A percentile compares a stretch with the other conserved stretches of the same genome.
phyloP scores from a whole-genome alignment of 2,113 vertebrate genomes.

The Poeciliopsis turrubarensis region DNA sequence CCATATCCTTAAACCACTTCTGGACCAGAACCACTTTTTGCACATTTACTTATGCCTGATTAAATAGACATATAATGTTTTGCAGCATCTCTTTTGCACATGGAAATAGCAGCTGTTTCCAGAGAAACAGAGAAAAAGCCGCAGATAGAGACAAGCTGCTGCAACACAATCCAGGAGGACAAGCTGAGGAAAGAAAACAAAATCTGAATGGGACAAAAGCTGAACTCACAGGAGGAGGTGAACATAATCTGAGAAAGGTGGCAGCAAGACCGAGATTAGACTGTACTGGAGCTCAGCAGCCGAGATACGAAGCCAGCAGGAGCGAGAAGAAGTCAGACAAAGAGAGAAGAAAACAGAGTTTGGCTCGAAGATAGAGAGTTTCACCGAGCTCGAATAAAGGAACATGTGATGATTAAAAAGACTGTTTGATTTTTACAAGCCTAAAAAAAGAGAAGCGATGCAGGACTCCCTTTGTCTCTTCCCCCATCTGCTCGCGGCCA shows the following conservation, averaged over 20 bases:
- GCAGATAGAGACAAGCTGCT: neutral
- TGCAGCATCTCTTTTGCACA: conserved; percentile 1
- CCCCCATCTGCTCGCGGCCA: conserved; percentile 10
- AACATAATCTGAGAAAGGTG: neutral
- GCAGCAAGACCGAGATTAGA: conserved; percentile 34
- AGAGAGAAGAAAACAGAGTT: conserved; percentile 26
- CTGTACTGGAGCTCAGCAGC: conserved; percentile 29
- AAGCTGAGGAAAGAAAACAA: neutral
- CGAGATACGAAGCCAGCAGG: conserved; percentile 25
- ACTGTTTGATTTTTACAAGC: conserved; percentile 43
- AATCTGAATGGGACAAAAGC: neutral
- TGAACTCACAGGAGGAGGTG: neutral
- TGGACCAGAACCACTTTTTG: no score
- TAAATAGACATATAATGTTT: neutral
- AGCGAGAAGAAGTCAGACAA: conserved; percentile 11
- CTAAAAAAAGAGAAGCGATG: conserved; percentile 54
- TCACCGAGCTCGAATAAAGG: conserved; percentile 39
- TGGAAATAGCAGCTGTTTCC: neutral
- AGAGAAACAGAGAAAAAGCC: neutral
- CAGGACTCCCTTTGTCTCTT: conserved; percentile 8
- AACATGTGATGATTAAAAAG: conserved; percentile 48
- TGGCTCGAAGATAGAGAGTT: conserved; percentile 36
- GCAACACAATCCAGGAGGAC: neutral
- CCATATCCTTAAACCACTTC: no score
- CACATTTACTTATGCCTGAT: no score